phyloP scores from a whole-genome alignment of 2,113 vertebrate genomes.

The Crocuta crocuta region DNA sequence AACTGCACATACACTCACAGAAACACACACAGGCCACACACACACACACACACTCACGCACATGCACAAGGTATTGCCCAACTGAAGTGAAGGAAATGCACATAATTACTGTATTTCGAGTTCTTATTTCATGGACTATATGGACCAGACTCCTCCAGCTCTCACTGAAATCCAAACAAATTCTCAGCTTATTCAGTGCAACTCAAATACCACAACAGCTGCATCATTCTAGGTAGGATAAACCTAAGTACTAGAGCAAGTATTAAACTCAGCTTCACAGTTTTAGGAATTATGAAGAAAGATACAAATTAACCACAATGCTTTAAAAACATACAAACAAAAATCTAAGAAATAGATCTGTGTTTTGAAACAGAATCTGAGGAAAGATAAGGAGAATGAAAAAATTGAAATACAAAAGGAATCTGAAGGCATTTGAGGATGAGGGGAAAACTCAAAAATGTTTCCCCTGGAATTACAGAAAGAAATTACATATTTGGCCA shows the following conservation, averaged over 20 bases:
- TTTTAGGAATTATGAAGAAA: slow-evolving; percentile 59
- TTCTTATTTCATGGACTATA: slow-evolving; percentile 57
- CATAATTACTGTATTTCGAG: slow-evolving; percentile 37
- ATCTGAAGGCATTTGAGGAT: slow-evolving; percentile 64
- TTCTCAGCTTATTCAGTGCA: slow-evolving; percentile 45
- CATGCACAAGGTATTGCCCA: neutral
- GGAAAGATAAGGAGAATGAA: slow-evolving; percentile 47
- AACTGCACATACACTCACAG: neutral
- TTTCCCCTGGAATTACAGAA: slow-evolving; percentile 57
- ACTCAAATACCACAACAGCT: slow-evolving; percentile 50
- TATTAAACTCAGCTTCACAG: slow-evolving; percentile 52
- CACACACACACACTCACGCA: neutral
- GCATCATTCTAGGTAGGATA: slow-evolving; percentile 24
- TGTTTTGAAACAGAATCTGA: slow-evolving; percentile 70
- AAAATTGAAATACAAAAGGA: slow-evolving; percentile 68
- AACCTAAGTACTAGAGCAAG: slow-evolving; percentile 22
- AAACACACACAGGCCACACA: neutral
- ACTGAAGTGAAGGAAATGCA: slow-evolving; percentile 56
- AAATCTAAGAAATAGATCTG: slow-evolving; percentile 40
- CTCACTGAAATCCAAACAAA: slow-evolving; percentile 56
- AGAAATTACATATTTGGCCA: slow-evolving; percentile 61
- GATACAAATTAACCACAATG: slow-evolving; percentile 54
- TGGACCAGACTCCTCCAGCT: slow-evolving; percentile 1
- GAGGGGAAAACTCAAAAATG: slow-evolving; percentile 60
- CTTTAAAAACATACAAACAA: slow-evolving; percentile 34